Percentiles rank a stretch among this genome's conserved stretches.
These are phyloP conservation scores for Kradibia gibbosae DNA, from an alignment of 1,140 invertebrate species.

Conservation along the genomic window DNA sequence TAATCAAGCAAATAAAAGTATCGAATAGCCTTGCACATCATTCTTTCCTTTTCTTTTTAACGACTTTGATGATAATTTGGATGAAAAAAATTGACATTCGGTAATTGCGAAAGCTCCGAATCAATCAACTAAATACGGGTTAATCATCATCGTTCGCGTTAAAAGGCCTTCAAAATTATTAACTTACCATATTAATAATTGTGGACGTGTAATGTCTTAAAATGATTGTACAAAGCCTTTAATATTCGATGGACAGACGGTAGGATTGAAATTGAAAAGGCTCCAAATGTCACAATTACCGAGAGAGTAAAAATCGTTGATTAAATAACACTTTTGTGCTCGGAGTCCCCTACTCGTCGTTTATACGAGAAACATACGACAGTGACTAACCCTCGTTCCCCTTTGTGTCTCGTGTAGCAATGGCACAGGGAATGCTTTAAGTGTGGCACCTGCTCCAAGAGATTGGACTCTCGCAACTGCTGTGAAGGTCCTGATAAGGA, in stretches of 20 bases:
- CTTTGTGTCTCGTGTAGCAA: conserved; percentile 68
- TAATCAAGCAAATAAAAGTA: no score
- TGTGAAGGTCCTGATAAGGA: conserved; percentile 96
- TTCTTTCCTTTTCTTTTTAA: no score
- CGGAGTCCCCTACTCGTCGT: not conserved
- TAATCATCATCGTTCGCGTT: no score
- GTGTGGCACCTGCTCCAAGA: conserved; percentile 93
- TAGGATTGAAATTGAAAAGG: not conserved
- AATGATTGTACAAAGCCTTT: no score
- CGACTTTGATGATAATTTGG: no score
- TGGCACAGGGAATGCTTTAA: conserved; percentile 98
- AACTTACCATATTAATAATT: no score
- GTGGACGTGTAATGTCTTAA: no score
- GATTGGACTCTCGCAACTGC: conserved; percentile 96
- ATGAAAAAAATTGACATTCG: no score
- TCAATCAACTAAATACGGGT: no score
- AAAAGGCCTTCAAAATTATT: no score
- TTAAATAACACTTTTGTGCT: conserved; percentile 8
- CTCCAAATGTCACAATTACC: not conserved
- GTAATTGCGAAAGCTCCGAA: no score
- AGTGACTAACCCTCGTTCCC: conserved; percentile 66
- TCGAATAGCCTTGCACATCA: no score
- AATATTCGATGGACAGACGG: not conserved
- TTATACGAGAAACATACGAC: not conserved
- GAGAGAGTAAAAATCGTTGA: conserved; percentile 8